Evolutionary conservation across 2,888 invertebrate species (phyloP), one percentile per base, ranked within the genome.

Genomic region (Pollenia griseotomentosa): DNA sequence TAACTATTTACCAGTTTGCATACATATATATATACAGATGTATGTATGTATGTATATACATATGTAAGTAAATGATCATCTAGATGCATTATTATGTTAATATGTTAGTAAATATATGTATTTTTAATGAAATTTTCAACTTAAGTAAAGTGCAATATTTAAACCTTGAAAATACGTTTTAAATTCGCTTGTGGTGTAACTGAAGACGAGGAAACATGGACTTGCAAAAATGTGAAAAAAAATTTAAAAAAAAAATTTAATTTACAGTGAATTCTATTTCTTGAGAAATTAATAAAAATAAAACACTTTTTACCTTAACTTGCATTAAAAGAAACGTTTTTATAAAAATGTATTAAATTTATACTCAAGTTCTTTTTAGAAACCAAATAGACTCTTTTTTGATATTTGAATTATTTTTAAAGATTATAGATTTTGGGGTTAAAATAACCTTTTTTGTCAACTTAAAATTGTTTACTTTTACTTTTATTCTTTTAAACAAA

Each of bases 151-250:
- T 33, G 19, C 23, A 55, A 66, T 77, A 81, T 78, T 83, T 78
- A 81, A 84, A 87, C 87, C 87, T 87, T 87, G 87, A 87, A 83
- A 86, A 77, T 77, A 74, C 81, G 87, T 84, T 81, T 87, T 81
- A 78, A 68, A 81, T 87, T 87, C 87, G 77, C 77, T 84, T 87
- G 87, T 70, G 87, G 87, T 87, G 87, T 87, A 87, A 87, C 87
- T 33, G 63, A 84, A 87, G 77, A 84, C 78, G 84, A 81, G 77
- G 65, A 83, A 84, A 74, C 77, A 84, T 68, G 78, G 61, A 48
- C 66, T 75, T 75, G 80, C 78, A 79, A 79, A 77, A 59, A 51
- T 48, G 4, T 19, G 33, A 55, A 53, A 53, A 55, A 53, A 53
- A 46, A 48, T 33, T 7, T 2, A n/a, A 40, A 63, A 63, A 63